Percentiles rank a stretch among this genome's conserved stretches.
These are phyloP conservation scores for Parapsyche elsis DNA, from an alignment of 1,140 invertebrate genomes.

Conservation along the genomic window DNA sequence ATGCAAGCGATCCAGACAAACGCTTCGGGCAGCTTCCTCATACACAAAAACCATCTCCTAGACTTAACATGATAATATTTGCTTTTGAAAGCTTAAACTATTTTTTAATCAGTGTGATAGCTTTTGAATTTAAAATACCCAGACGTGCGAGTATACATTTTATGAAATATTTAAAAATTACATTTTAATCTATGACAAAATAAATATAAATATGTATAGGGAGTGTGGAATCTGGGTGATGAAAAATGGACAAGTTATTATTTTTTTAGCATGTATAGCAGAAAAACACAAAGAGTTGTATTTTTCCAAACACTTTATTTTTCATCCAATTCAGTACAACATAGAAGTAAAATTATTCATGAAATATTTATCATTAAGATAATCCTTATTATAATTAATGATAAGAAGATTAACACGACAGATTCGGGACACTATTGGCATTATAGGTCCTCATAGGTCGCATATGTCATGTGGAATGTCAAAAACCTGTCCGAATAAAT, in stretches of 20 bases:
- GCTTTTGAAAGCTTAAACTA: too few species aligned
- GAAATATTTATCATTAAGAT: constrained; percentile 53
- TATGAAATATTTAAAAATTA: too few species aligned
- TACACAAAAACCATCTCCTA: not conserved
- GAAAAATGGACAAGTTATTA: too few species aligned
- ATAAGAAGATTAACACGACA: constrained; percentile 53
- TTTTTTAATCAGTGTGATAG: too few species aligned
- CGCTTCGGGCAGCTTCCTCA: not conserved
- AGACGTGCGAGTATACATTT: too few species aligned
- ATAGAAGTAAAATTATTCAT: constrained; percentile 57
- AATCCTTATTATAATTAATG: constrained; percentile 56
- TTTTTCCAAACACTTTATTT: constrained; percentile 57
- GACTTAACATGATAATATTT: too few species aligned
- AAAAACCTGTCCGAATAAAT: constrained; percentile 48
- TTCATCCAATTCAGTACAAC: constrained; percentile 57
- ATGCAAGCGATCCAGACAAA: too few species aligned
- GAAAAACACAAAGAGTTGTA: constrained; percentile 23
- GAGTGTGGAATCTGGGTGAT: too few species aligned
- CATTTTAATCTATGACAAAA: too few species aligned
- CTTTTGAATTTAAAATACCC: too few species aligned
- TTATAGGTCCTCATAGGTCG: constrained; percentile 17
- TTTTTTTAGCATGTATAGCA: too few species aligned
- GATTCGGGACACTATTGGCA: constrained; percentile 35
- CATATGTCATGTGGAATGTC: constrained; percentile 48
- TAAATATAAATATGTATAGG: too few species aligned